Evolutionary conservation across 2,113 vertebrate species (phyloP), one percentile per base, ranked within the genome.

Genomic region (Vimba vimba): DNA sequence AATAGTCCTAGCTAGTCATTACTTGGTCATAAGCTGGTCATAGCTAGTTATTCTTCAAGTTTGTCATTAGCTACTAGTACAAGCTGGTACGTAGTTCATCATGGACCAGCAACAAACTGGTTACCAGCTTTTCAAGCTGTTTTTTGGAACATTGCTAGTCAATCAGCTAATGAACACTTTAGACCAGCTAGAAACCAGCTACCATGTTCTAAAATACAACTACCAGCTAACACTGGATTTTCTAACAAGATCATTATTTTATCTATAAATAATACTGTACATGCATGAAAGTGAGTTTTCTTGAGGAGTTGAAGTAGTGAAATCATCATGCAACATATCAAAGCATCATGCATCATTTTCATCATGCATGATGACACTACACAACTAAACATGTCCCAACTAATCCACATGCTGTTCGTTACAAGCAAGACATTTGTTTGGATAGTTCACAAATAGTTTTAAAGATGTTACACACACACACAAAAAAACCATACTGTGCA

Each of bases 211-310:
- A 74, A 45, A 12, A 74, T 47, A 47, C 74, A 76, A 45, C 45
- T 52, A 27, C 73, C 2, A 52, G 74, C 6, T 52, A 76, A 76
- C 9, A n/a, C n/a, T 75, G 6, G n/a, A 17, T 45, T 76, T 76
- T 76, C 10, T 25, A 30, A 76, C n/a, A 76, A 7, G 45, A 76
- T 27, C 25, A 2, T 71, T 36, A 39, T 60, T 60, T 10, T 17
- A 62, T 45, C 57, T 62, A 39, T 4, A n/a, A 43, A 33, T 33
- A 50, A 21, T 21, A 43, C 39, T 43, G 1, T 43, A 30, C 79
- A 81, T 81, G 79, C 60, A 23, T 68, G 45, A 81, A 66, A 50
- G 78, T 21, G 59, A 64, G 7, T 19, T 79, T 79, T 57, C 27
- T 36, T 59, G 2, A n/a, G 11, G 4, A 47, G 36, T 25, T 5